Evolutionary conservation across 2,888 invertebrate genomes (phyloP).

Genomic region (Pegoplata infirma): DNA sequence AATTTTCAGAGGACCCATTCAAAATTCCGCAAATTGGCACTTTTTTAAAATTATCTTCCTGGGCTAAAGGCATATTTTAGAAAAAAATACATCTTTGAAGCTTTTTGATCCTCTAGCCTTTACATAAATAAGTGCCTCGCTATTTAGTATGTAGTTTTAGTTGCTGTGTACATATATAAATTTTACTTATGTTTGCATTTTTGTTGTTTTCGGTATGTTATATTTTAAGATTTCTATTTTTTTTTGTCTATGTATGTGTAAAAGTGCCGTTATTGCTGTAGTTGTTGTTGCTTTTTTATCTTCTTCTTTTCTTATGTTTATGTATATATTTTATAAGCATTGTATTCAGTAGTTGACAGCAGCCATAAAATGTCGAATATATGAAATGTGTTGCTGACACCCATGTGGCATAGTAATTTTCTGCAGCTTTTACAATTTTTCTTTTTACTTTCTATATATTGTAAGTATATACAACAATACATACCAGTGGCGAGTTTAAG

Average conservation of each 20-base stretch:
- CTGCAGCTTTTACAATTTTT: constrained; percentile 44
- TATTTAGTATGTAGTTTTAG: not conserved
- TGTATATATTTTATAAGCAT: constrained; percentile 39
- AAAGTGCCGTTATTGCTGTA: not conserved
- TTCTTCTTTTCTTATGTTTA: constrained; percentile 15
- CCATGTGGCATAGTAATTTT: constrained; percentile 53
- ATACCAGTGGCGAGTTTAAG: too few relatives aligned
- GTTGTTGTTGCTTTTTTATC: constrained; percentile 11
- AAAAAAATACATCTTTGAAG: too few relatives aligned
- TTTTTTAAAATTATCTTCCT: too few relatives aligned
- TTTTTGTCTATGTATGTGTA: constrained; percentile 7
- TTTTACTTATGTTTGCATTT: not conserved
- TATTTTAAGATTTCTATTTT: constrained; percentile 10
- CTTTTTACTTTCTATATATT: not conserved
- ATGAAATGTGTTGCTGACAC: constrained; percentile 53
- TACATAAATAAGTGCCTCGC: not conserved
- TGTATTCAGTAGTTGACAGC: constrained; percentile 50
- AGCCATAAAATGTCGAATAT: constrained; percentile 50
- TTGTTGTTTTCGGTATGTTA: not conserved
- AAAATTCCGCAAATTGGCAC: too few relatives aligned
- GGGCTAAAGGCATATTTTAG: too few relatives aligned
- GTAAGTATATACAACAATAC: not conserved
- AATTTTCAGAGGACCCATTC: too few relatives aligned
- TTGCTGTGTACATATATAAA: not conserved
- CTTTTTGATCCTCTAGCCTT: too few relatives aligned